Evolutionary conservation across 2,797 vertebrate genomes (phyloP).

Genomic region (Esox lucius): DNA sequence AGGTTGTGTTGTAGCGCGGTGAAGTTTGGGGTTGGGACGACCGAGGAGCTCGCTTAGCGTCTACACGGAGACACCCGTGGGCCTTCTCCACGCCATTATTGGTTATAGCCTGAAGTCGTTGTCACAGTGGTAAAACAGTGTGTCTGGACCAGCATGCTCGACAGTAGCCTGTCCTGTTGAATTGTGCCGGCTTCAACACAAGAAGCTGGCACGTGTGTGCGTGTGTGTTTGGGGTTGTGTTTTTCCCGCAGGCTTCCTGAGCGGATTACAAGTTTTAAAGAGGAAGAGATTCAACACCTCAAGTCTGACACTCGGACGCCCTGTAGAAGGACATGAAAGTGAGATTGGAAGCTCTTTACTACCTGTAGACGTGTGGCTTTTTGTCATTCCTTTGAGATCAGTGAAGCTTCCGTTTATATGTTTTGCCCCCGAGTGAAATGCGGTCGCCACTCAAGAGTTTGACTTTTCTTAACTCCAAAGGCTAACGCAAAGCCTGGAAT

Average conservation of each 20-base stretch:
- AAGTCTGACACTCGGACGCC: constrained; percentile 68
- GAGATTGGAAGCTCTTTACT: constrained; percentile 67
- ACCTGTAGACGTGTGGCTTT: constrained; percentile 67
- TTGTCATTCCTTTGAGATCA: constrained; percentile 70
- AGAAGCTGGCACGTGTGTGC: no score
- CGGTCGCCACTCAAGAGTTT: constrained; percentile 67
- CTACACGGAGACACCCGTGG: no score
- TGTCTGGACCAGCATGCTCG: background rate
- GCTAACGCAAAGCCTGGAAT: no score
- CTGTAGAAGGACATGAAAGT: constrained; percentile 69
- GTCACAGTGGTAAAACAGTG: no score
- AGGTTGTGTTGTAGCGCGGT: no score
- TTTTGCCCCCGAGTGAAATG: constrained; percentile 65
- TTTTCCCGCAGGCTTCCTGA: constrained; percentile 65
- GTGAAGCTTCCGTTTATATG: constrained; percentile 70
- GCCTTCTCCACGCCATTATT: no score
- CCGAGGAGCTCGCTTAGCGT: no score
- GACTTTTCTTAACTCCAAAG: constrained; percentile 47
- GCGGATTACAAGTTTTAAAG: constrained; percentile 80
- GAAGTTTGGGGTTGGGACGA: no score
- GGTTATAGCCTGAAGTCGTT: no score
- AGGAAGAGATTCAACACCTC: constrained; percentile 73
- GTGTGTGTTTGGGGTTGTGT: constrained; percentile 24
- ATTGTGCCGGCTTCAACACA: constrained; percentile 14
- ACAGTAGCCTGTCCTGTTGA: constrained; percentile 18